phyloP scores from a whole-genome alignment of 2,113 vertebrate genomes.

The Peromyscus leucopus region DNA sequence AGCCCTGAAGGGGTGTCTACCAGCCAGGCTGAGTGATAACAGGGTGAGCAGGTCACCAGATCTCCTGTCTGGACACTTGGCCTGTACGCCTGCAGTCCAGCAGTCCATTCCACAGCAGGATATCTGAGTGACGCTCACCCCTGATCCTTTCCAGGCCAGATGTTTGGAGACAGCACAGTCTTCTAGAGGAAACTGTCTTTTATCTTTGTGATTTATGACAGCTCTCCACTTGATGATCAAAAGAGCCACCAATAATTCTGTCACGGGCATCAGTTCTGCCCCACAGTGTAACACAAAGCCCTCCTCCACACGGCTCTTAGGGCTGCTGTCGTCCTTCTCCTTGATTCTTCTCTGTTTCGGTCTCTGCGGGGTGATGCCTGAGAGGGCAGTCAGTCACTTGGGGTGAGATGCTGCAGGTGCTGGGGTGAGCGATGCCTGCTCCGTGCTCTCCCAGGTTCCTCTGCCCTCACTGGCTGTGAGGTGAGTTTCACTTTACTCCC shows the following conservation, averaged over 20 bases:
- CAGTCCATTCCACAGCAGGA: conserved; percentile 71
- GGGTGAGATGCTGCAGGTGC: not conserved
- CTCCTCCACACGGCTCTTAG: conserved; percentile 15
- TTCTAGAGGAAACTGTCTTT: conserved; percentile 71
- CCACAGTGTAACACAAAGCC: not conserved
- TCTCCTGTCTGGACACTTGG: conserved; percentile 65
- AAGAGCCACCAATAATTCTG: conserved; percentile 67
- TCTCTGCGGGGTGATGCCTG: not conserved
- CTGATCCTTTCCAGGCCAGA: conserved; percentile 71
- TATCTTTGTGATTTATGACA: conserved; percentile 83
- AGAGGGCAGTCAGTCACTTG: not conserved
- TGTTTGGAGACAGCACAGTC: conserved; percentile 75
- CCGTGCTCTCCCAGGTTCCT: not conserved
- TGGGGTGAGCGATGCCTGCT: accelerated
- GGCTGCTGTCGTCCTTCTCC: not conserved
- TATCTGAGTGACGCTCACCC: conserved; percentile 69
- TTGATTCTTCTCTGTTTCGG: conserved; percentile 9
- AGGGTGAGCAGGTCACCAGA: conserved; percentile 64
- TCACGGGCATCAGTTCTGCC: not conserved
- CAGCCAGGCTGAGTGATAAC: conserved; percentile 73
- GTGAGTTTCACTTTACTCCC: not conserved
- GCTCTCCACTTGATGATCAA: conserved; percentile 67
- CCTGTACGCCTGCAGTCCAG: conserved; percentile 17
- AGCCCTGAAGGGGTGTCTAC: conserved; percentile 52
- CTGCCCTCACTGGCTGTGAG: accelerated